Percentiles rank a stretch among this genome's conserved stretches.
Conservation (phyloP, 2,888 invertebrate genomes). For the Suillia variegata region DNA sequence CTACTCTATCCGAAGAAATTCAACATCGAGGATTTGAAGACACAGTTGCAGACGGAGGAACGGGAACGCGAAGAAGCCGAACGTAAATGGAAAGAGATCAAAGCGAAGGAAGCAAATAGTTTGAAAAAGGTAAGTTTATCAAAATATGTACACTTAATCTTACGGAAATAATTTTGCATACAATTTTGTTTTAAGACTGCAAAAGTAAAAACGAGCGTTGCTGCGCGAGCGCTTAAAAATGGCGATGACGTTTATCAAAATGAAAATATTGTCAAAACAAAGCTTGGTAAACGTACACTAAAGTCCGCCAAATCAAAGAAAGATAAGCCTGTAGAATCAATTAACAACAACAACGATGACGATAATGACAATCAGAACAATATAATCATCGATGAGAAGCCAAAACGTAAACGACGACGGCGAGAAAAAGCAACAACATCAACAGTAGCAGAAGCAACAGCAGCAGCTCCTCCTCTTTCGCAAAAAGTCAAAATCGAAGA, state of each 20-base stretch:
- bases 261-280: slow-evolving; percentile 43
- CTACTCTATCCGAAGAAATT: slow-evolving; percentile 72
- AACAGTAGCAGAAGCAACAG: background rate
- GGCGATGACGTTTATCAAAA: slow-evolving; percentile 52
- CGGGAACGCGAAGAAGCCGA: slow-evolving; percentile 44
- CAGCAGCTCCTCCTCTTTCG: background rate
- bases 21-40: slow-evolving; percentile 68
- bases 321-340: slow-evolving; percentile 18
- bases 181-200: slow-evolving; percentile 25
- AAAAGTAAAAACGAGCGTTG: slow-evolving; percentile 35
- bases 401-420: slow-evolving; percentile 25
- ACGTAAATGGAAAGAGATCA: slow-evolving; percentile 42
- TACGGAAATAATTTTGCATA: too few species aligned
- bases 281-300: slow-evolving; percentile 38
- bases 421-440: slow-evolving; percentile 11
- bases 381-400: background rate
- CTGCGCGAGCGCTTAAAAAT: slow-evolving; percentile 39
- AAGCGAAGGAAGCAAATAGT: slow-evolving; percentile 35
- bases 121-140: slow-evolving; percentile 42
- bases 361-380: background rate
- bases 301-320: slow-evolving; percentile 25
- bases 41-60: slow-evolving; percentile 64
- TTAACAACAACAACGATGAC: slow-evolving; percentile 12
- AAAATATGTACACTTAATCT: background rate
- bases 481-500: slow-evolving; percentile 3